Conservation (phyloP, 1,140 invertebrate genomes). For the Caenorhabditis elegans region DNA sequence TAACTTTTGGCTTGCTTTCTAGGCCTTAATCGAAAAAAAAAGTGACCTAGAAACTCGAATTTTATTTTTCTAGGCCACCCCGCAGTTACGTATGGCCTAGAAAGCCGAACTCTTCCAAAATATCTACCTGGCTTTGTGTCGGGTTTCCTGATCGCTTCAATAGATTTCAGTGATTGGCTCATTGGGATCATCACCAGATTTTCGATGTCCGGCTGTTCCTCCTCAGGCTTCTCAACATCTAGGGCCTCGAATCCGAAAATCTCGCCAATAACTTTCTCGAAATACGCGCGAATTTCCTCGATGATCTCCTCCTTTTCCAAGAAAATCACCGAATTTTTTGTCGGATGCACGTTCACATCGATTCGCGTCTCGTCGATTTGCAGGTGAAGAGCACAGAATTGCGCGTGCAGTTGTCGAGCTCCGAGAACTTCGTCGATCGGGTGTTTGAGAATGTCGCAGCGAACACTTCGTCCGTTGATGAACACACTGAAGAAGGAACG, state of each 20-base stretch:
- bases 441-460: slow-evolving; percentile 50
- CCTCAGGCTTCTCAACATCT: not conserved
- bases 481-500: slow-evolving; percentile 54
- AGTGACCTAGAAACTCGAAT: too few relatives aligned
- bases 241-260: not conserved
- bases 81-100: too few relatives aligned
- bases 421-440: slow-evolving; percentile 49
- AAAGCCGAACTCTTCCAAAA: too few relatives aligned
- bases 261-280: not conserved
- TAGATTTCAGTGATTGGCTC: slow-evolving; percentile 9
- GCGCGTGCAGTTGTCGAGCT: slow-evolving; percentile 44
- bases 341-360: slow-evolving; percentile 61
- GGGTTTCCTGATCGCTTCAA: not conserved
- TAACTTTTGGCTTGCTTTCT: too few relatives aligned
- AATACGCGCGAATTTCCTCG: slow-evolving; percentile 50
- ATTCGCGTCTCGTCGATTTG: slow-evolving; percentile 52
- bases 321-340: slow-evolving; percentile 54
- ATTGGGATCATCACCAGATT: too few relatives aligned
- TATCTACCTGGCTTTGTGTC: too few relatives aligned
- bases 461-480: slow-evolving; percentile 55
- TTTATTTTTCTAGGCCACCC: too few relatives aligned
- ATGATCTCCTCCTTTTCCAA: slow-evolving; percentile 57
- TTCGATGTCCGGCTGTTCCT: too few relatives aligned
- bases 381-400: slow-evolving; percentile 51
- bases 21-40: too few relatives aligned